Evolutionary conservation across 2,888 invertebrate genomes (phyloP).

Genomic region (Pyrgus malvae): DNA sequence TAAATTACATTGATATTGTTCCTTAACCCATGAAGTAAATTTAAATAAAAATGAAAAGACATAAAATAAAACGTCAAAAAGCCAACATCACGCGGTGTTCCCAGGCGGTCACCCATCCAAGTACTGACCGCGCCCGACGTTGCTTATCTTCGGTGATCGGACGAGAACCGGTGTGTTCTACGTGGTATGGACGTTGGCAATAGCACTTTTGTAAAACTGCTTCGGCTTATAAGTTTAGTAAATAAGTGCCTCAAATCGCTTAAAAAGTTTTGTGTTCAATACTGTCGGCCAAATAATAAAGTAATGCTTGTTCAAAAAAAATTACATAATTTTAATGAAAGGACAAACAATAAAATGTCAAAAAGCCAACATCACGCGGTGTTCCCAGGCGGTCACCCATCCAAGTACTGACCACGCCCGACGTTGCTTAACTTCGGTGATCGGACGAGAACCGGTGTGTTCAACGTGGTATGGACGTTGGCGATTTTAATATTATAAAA

Average conservation of each 20-base stretch:
- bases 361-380: constrained; percentile 56
- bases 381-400: constrained; percentile 63
- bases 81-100: constrained; percentile 51
- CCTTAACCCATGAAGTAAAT: no score
- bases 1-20: no score
- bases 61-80: no score
- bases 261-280: no score
- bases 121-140: constrained; percentile 51
- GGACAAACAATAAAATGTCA: constrained; percentile 36
- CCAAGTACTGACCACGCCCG: constrained; percentile 54
- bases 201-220: no score
- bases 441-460: constrained; percentile 45
- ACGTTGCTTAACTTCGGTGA: constrained; percentile 53
- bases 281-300: no score
- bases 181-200: constrained; percentile 41
- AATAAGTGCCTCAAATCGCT: no score
- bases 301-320: no score
- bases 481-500: no score
- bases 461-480: constrained; percentile 41
- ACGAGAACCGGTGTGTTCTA: constrained; percentile 42
- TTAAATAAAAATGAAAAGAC: no score
- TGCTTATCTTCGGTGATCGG: constrained; percentile 54
- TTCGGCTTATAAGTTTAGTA: no score
- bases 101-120: constrained; percentile 63
- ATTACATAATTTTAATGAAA: no score